Evolutionary conservation across 2,888 invertebrate species (phyloP), one percentile per base, ranked within the genome.

Genomic region (Acrobeloides nanus): DNA sequence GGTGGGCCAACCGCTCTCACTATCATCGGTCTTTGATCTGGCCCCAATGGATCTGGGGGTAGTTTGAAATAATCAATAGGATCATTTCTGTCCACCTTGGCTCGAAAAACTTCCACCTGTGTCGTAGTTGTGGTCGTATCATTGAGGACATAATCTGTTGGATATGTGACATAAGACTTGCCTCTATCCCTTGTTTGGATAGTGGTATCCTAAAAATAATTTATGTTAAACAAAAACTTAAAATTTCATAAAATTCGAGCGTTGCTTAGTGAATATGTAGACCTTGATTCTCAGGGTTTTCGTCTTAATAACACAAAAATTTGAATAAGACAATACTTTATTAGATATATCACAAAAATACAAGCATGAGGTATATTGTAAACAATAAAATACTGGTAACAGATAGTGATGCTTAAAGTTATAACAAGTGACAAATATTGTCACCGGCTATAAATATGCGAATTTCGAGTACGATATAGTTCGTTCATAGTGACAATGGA

Each of bases 101-200:
- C 44, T 12, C 54, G 49, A 31, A 54, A 54, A 17, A 54, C 56
- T 43, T 54, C 54, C 24, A 54, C 56, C 18, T 54, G 55, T n/a
- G 54, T 54, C 24, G 54, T 54, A 8, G 54, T 54, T n/a, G 56
- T 57, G 10, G 54, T 57, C 4, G 54, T 51, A 35, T 54, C 54
- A 29, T 57, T 52, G 17, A 54, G 45, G 6, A 57, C 37, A 7
- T 27, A 20, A 23, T 12, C 48, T 7, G 47, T 39, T 4, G 41
- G 41, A 8, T 41, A 38, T 39, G 32, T 10, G 8, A 41, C 41
- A 38, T 41, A 41, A 7, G 41, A 38, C 5, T 5, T 7, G 12
- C 17, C 35, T 39, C 35, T 35, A 8, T 29, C 12, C 12, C 12
- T 10, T 10, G n/a, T 12, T 29, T 29, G 31, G 12, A 29, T 10